Evolutionary conservation across 2,113 vertebrate genomes (phyloP), one percentile per base, ranked within the genome.

Genomic region (Gallinago jamesoni): DNA sequence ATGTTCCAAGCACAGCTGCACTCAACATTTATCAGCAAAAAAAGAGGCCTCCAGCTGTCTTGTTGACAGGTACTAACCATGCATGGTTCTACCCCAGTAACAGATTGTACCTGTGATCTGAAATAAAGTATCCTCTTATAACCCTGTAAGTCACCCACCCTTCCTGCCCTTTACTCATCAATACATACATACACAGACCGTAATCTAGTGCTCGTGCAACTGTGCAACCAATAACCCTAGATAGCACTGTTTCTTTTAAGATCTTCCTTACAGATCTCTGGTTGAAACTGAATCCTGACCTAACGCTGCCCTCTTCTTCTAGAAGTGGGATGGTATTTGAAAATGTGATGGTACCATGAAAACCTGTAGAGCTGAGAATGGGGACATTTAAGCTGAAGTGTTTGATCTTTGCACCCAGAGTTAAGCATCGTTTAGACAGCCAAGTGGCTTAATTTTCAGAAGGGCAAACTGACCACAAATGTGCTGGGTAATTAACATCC

Each of bases 211-310:
- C 27, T 75, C 0, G 2, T 35, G 60, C 35, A 81, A 84, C 41
- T 63, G 52, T 37, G 39, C 53, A 91, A 82, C 88, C 25, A 75
- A 50, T 64, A 94, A 53, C 67, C 74, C 25, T 28, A 91, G 68
- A 92, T 30, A 93, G 52, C 69, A 56, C 45, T 72, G 56, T 66
- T 95, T 90, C 87, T 90, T 96, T 78, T 87, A 84, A 89, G 57
- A 92, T 67, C 62, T 90, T 77, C 45, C 37, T 43, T 89, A 57
- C 45, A 87, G 66, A 90, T 93, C 73, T 92, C 83, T 64, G 66
- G 69, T n/a, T 92, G 89, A 90, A 96, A 94, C 45, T 53, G 73
- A 92, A 95, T 92, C 84, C 89, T 93, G 94, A 96, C 94, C 95
- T 94, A 62, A 86, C 14, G 12, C 48, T 96, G 93, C 76, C 92